Evolutionary conservation across 1,140 invertebrate genomes (phyloP).

Genomic region (Octopus sinensis): DNA sequence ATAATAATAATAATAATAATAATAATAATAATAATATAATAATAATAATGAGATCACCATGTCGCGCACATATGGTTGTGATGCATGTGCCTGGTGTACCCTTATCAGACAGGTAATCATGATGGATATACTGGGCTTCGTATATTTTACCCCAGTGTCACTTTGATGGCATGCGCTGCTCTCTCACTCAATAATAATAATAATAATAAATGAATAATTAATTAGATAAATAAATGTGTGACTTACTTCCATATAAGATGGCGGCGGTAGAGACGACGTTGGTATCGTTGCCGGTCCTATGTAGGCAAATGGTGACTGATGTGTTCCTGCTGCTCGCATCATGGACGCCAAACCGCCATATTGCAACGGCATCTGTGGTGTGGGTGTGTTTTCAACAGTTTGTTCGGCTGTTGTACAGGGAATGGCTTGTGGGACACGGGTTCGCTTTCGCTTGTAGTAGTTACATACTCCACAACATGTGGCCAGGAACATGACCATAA

Average conservation of each 20-base stretch:
- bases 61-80: no score
- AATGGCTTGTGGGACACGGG: background rate
- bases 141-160: no score
- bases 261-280: background rate
- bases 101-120: no score
- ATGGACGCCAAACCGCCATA: constrained; percentile 6
- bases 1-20: no score
- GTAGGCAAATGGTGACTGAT: background rate
- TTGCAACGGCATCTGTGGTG: background rate
- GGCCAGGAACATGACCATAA: constrained; percentile 7
- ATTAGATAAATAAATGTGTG: background rate
- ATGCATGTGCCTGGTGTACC: no score
- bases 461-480: constrained; percentile 5
- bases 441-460: background rate
- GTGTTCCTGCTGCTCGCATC: constrained; percentile 7
- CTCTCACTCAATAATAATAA: background rate
- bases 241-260: constrained; percentile 8
- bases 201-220: background rate
- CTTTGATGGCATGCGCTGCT: no score
- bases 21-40: no score
- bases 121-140: no score
- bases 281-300: constrained; percentile 4
- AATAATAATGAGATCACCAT: no score
- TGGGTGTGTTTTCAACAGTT: background rate
- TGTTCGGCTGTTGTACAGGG: background rate